A percentile compares a stretch with the other conserved stretches of the same genome.
Evolutionary conservation across 2,888 invertebrate genomes (phyloP).

Genomic region (Microplitis deprimator): DNA sequence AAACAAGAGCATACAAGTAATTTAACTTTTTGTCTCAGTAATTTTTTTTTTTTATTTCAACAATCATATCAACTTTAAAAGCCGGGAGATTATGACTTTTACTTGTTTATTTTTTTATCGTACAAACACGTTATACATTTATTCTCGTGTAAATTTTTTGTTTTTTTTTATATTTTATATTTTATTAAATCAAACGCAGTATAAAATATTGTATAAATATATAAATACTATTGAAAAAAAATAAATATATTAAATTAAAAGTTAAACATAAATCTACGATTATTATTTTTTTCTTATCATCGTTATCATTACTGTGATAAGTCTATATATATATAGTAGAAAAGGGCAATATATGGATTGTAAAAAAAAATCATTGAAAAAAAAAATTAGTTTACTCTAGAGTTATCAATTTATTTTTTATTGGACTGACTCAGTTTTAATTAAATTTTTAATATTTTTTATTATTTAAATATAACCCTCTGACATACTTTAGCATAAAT

Average conservation of each 20-base stretch:
- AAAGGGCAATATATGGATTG: conserved; percentile 1
- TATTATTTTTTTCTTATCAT: conserved; percentile 59
- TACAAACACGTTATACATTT: conserved; percentile 45
- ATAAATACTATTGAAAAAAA: conserved; percentile 70
- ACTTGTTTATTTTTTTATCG: conserved; percentile 52
- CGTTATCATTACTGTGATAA: conserved; percentile 49
- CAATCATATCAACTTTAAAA: conserved; percentile 57
- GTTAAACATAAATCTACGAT: conserved; percentile 66
- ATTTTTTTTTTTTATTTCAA: conserved; percentile 43
- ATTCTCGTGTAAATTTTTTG: conserved; percentile 22
- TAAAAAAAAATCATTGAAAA: not conserved
- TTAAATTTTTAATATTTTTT: not conserved
- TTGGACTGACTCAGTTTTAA: conserved; percentile 10
- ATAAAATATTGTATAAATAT: conserved; percentile 71
- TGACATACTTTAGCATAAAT: too few species aligned
- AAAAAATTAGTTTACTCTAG: conserved; percentile 9
- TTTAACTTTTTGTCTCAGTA: conserved; percentile 30
- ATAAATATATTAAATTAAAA: conserved; percentile 71
- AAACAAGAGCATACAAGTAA: conserved; percentile 27
- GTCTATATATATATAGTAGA: conserved; percentile 65
- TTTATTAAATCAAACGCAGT: conserved; percentile 64
- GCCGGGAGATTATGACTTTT: conserved; percentile 68
- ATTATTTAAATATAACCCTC: not conserved
- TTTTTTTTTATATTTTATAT: conserved; percentile 43
- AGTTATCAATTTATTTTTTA: conserved; percentile 2